Conservation (phyloP, 1,140 invertebrate genomes). For the Calosoma granatense region DNA sequence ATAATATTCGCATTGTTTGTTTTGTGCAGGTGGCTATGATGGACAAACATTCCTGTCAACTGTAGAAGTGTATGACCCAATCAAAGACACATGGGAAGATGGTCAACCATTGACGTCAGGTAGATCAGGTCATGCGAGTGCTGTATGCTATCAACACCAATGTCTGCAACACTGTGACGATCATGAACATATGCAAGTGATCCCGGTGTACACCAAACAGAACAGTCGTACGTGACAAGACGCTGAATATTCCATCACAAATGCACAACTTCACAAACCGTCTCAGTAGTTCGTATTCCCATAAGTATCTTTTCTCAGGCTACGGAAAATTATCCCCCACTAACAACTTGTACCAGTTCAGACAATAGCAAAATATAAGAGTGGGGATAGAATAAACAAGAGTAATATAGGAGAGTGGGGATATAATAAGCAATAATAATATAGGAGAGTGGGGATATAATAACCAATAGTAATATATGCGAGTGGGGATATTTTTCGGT, state of each 20-base stretch:
- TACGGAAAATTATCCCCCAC: too few relatives aligned
- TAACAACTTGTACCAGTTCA: too few relatives aligned
- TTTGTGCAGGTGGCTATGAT: conserved; percentile 68
- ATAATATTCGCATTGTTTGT: neutral
- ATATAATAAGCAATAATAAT: too few relatives aligned
- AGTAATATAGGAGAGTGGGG: too few relatives aligned
- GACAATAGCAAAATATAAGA: too few relatives aligned
- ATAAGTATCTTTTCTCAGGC: too few relatives aligned
- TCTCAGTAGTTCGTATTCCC: too few relatives aligned
- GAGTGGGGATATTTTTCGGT: too few relatives aligned
- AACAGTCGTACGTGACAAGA: conserved; percentile 1
- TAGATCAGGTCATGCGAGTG: conserved; percentile 80
- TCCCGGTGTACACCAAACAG: neutral
- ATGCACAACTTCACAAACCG: too few relatives aligned
- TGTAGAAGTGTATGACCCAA: conserved; percentile 80
- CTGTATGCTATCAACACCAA: conserved; percentile 65
- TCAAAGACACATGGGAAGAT: conserved; percentile 59
- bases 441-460: too few relatives aligned
- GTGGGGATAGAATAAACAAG: too few relatives aligned
- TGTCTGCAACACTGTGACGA: conserved; percentile 44
- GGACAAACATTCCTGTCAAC: conserved; percentile 68
- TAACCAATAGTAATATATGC: too few relatives aligned
- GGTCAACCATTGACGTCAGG: conserved; percentile 72
- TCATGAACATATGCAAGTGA: conserved; percentile 12
- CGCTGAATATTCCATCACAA: neutral